Conservation (phyloP, 1,140 invertebrate species). For the Sycophaga agraensis region DNA sequence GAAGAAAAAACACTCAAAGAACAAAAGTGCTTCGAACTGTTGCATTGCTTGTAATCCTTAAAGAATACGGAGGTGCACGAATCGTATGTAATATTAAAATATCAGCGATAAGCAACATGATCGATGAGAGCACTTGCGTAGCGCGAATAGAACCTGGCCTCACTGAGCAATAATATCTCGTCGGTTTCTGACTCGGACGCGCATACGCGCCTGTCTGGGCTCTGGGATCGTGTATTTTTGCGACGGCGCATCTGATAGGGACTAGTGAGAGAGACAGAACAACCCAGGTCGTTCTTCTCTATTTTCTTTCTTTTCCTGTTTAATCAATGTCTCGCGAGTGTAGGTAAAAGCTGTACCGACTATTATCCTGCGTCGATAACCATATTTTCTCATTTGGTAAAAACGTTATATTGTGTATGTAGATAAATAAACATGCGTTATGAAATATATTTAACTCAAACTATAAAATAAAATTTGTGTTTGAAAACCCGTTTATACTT, state of each 20-base stretch:
- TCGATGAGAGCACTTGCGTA: neutral
- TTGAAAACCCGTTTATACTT: too few relatives aligned
- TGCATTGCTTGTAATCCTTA: neutral
- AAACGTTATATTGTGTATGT: neutral
- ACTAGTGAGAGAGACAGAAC: neutral
- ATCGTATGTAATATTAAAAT: too few relatives aligned
- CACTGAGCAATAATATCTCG: conserved; percentile 3
- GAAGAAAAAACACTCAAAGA: too few relatives aligned
- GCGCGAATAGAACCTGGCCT: neutral
- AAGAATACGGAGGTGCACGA: neutral
- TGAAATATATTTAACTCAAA: too few relatives aligned
- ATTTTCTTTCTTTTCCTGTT: too few relatives aligned
- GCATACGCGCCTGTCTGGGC: too few relatives aligned
- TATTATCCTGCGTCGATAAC: conserved; percentile 10
- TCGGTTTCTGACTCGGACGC: neutral
- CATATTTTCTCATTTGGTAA: neutral
- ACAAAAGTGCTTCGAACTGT: too few relatives aligned
- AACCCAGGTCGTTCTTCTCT: too few relatives aligned
- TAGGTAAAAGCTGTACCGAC: conserved; percentile 4
- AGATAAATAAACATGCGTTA: neutral
- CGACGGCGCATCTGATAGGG: neutral
- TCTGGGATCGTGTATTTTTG: neutral
- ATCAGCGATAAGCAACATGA: neutral
- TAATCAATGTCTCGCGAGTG: conserved; percentile 5
- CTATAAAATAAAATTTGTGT: too few relatives aligned